phyloP scores from a whole-genome alignment of 1,140 invertebrate species.

The Bombus pascuorum region DNA sequence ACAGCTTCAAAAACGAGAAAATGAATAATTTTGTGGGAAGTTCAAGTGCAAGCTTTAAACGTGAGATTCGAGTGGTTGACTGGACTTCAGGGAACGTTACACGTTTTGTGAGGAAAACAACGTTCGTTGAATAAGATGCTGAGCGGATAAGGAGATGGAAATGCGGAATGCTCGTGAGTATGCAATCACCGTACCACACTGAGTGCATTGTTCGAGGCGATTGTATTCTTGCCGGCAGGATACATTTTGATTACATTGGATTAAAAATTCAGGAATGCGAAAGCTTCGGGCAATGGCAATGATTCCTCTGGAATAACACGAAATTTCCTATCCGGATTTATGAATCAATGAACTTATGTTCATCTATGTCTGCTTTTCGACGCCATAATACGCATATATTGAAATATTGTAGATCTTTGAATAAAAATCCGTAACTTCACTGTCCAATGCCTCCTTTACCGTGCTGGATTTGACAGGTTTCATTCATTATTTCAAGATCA shows the following conservation, averaged over 20 bases:
- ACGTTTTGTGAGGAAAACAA: not conserved
- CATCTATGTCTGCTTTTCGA: too few relatives aligned
- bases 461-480: too few relatives aligned
- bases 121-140: not conserved
- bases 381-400: too few relatives aligned
- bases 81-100: too few relatives aligned
- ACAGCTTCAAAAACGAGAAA: not conserved
- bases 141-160: slow-evolving; percentile 42
- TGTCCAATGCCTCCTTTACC: too few relatives aligned
- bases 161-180: slow-evolving; percentile 20
- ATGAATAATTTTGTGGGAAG: not conserved
- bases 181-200: not conserved
- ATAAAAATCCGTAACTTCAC: too few relatives aligned
- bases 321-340: not conserved
- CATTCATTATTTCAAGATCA: not conserved
- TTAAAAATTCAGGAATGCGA: slow-evolving; percentile 39
- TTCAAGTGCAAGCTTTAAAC: not conserved
- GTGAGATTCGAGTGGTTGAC: too few relatives aligned
- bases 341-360: not conserved
- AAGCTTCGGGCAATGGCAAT: not conserved
- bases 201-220: slow-evolving; percentile 43
- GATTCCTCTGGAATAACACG: not conserved
- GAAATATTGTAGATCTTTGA: too few relatives aligned
- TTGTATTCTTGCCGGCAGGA: slow-evolving; percentile 41
- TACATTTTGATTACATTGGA: not conserved